phyloP scores from a whole-genome alignment of 2,888 invertebrate species.

The Terebella lapidaria region DNA sequence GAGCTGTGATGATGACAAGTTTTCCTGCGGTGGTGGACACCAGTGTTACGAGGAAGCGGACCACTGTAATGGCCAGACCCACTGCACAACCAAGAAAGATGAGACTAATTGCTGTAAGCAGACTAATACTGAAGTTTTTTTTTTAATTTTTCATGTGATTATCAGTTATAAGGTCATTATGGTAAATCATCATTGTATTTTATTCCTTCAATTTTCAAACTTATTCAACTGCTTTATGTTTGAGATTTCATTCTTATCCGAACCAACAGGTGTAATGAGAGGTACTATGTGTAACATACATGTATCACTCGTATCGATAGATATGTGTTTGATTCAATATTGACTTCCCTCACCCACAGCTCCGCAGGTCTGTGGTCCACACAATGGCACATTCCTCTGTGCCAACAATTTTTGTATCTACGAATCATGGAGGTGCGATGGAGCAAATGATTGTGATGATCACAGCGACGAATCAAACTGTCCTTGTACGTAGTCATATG shows the following conservation, averaged over 20 bases:
- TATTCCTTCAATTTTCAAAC: neutral
- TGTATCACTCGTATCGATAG: too few relatives aligned
- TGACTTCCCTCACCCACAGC: too few relatives aligned
- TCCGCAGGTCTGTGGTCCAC: conserved; percentile 27
- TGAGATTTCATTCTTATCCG: too few relatives aligned
- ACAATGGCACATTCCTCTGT: conserved; percentile 53
- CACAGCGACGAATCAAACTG: conserved; percentile 56
- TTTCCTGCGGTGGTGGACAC: conserved; percentile 26
- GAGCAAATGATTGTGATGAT: conserved; percentile 56
- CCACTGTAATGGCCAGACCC: conserved; percentile 39
- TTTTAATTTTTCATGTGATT: too few relatives aligned
- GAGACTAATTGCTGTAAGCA: conserved; percentile 44
- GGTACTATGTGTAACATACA: too few relatives aligned
- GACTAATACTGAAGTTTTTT: too few relatives aligned
- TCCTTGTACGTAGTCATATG: conserved; percentile 29
- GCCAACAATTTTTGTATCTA: conserved; percentile 54
- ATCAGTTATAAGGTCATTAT: neutral
- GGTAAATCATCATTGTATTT: neutral
- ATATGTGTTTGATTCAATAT: too few relatives aligned
- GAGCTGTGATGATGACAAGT: neutral
- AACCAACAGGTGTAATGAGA: too few relatives aligned
- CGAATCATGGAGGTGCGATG: conserved; percentile 55
- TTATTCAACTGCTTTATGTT: neutral
- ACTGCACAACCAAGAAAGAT: conserved; percentile 30
- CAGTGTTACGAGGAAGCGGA: conserved; percentile 37